Evolutionary conservation across 2,113 vertebrate genomes (phyloP), one percentile per base, ranked within the genome.

Genomic region (Plecotus auritus): DNA sequence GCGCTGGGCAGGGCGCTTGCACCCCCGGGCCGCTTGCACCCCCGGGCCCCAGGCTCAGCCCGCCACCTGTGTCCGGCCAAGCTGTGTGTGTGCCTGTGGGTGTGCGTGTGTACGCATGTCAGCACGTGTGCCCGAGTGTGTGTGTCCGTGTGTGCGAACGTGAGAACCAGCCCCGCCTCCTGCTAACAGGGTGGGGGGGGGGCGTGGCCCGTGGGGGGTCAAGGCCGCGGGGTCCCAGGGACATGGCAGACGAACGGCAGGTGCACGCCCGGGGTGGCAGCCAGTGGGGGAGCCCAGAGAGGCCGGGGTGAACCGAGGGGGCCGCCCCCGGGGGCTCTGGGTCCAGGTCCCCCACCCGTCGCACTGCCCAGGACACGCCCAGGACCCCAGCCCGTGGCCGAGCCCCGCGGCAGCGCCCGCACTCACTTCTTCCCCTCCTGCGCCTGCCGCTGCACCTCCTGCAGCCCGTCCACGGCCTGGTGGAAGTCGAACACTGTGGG

Each of bases 371-470:
- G 5, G 20, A 4, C 3, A 3, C 0, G 0, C 72, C 26, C 6
- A 28, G 59, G 49, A 30, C 7, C 3, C 54, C 4, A 5, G 51
- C 78, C 2, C 0, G 1, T 0, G 0, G 76, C 5, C 28, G 3
- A 32, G 66, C 61, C 59, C 1, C 18, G 47, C 3, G 0, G 28
- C 12, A 3, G 1, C 0, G 0, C 42, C 9, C 1, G 10, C 1
- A 66, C 98, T 99, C 98, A 99, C 99, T 99, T 99, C 98, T 99
- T 99, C 93, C 99, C 99, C 95, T 99, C 99, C 95, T 99, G 99
- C 7, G 99, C 99, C 98, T 99, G 99, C 91, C 99, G 99, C 88
- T 99, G 99, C 40, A 99, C 98, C 98, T 99, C 99, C 98, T 99
- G 99, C 47, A 99, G 98, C 78, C 99, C 99, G 54, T 99, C 99